Base-by-base conservation (phyloP, 2,888 invertebrate genomes). In the Dugesia japonica region DNA sequence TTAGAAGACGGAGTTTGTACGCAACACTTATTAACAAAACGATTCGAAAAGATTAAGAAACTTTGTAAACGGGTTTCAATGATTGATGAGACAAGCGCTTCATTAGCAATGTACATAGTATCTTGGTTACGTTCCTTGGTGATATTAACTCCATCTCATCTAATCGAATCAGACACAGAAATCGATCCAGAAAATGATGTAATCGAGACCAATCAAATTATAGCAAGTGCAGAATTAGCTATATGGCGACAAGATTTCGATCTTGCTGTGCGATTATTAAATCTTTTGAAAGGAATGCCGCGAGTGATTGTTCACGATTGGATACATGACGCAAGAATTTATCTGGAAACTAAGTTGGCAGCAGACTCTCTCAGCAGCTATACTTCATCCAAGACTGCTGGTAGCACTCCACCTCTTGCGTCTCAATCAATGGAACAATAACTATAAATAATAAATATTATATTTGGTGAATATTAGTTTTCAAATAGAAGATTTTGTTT, bases 51-150 rank as follows among this genome's bases (percentile, higher is more conserved):
- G 80, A 86, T 91, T 9, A n/a, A 31, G 0, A 31, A 20, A 78
- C 88, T 91, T 13, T 92, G 93, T 1, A 87, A 89, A 77, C 89
- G 89, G 80, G 89, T 95, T 75, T 93, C 94, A 0, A 84, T 94
- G 79, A 88, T 97, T 0, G 92, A 92, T 0, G 91, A 90, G 77
- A 83, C 89, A 20, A 93, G 94, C n/a, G 92, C 90, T n/a, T 87
- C 89, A 0, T 85, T 94, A 74, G 90, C 90, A 56, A 79, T 81
- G 71, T 92, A 92, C 85, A 86, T 93, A 80, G 85, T 94, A 17
- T 93, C 93, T 0, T 94, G 90, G 86, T 82, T 95, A 56, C 94
- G 94, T 84, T 92, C 92, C n/a, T 85, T 91, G 79, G 86, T 97
- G 77, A 87, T 86, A 31, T 80, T 86, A 1, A 28, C 23, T n/a